These are phyloP conservation scores for Dorcus parallelipipedus DNA, from an alignment of 2,888 invertebrate genomes.

Conservation along the genomic window DNA sequence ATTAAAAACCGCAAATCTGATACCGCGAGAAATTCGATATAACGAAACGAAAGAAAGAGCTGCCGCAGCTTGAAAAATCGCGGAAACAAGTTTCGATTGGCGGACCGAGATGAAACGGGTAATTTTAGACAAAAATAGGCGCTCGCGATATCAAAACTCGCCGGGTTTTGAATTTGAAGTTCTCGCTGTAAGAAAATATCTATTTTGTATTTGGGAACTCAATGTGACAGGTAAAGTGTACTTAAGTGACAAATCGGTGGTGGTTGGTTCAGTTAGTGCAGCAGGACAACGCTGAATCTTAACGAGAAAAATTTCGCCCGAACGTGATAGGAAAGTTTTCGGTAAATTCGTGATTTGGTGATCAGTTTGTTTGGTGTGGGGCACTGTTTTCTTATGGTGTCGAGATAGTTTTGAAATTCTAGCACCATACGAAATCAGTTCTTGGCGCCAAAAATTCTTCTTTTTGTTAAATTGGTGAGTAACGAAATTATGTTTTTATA, in stretches of 20 bases:
- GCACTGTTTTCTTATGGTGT: slow-evolving; percentile 68
- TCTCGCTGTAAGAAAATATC: slow-evolving; percentile 47
- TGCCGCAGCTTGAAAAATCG: slow-evolving; percentile 28
- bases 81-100: slow-evolving; percentile 42
- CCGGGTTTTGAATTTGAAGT: slow-evolving; percentile 41
- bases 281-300: not conserved
- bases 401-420: slow-evolving; percentile 57
- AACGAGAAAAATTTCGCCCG: no score
- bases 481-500: not conserved
- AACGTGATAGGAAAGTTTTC: no score
- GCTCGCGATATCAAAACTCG: slow-evolving; percentile 37
- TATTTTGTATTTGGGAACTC: slow-evolving; percentile 47
- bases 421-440: slow-evolving; percentile 70
- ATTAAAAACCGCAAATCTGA: slow-evolving; percentile 43
- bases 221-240: slow-evolving; percentile 48
- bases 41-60: slow-evolving; percentile 30
- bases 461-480: not conserved
- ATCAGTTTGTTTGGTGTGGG: slow-evolving; percentile 42
- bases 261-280: slow-evolving; percentile 14
- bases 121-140: slow-evolving; percentile 10
- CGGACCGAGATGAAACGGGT: slow-evolving; percentile 4
- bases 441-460: slow-evolving; percentile 34
- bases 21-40: slow-evolving; percentile 43
- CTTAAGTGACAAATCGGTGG: slow-evolving; percentile 40
- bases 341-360: no score